phyloP scores from a whole-genome alignment of 2,888 invertebrate genomes.

The Boloria selene region DNA sequence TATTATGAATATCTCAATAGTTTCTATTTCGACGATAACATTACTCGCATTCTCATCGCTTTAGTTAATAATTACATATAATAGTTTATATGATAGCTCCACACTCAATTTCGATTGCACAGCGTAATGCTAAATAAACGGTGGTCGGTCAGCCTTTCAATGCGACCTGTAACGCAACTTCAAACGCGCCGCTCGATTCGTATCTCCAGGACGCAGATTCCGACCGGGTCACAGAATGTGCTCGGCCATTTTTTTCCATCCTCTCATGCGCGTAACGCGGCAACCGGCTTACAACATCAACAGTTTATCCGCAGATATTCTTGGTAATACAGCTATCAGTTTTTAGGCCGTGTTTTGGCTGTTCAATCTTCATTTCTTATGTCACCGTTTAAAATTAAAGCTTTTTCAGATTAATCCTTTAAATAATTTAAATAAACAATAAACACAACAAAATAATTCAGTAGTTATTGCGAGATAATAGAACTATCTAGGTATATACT shows the following conservation, averaged over 20 bases:
- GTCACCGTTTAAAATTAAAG: not conserved
- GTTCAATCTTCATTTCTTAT: not conserved
- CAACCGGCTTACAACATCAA: constrained; percentile 34
- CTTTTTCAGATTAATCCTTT: not conserved
- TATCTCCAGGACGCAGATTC: constrained; percentile 46
- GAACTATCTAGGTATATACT: too few relatives aligned
- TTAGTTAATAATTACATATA: not conserved
- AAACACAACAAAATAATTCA: too few relatives aligned
- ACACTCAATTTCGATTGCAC: not conserved
- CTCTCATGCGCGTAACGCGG: constrained; percentile 38
- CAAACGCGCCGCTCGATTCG: constrained; percentile 50
- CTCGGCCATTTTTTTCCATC: constrained; percentile 37
- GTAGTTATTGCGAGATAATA: too few relatives aligned
- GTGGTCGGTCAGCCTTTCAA: constrained; percentile 13
- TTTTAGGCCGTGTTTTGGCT: constrained; percentile 6
- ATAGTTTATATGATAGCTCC: not conserved
- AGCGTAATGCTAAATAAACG: not conserved
- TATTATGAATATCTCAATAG: too few relatives aligned
- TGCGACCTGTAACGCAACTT: constrained; percentile 34
- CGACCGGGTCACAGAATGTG: constrained; percentile 43
- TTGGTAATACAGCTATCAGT: constrained; percentile 11
- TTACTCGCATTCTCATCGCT: not conserved
- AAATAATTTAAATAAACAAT: too few relatives aligned
- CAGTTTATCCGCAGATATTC: constrained; percentile 23
- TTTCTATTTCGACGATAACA: too few relatives aligned